Base-by-base conservation (phyloP, 2,113 vertebrate species). In the Alaudala cheleensis region DNA sequence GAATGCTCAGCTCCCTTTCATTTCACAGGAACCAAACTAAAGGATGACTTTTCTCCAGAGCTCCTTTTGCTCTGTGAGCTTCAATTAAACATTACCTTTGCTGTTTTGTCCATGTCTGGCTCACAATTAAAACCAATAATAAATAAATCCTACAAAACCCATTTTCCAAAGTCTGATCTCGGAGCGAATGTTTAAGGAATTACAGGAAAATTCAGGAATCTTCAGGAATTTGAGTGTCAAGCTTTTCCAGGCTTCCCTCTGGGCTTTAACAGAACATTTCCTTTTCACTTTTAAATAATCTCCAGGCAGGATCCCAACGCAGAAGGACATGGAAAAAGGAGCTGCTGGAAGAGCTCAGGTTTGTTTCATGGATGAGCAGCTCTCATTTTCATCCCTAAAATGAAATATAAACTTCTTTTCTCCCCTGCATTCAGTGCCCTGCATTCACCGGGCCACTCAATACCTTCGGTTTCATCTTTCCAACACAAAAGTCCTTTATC, bases 371-470 rank as follows among this genome's bases (percentile, higher is more conserved):
- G 34, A 73, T 81, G 94, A 73, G 40, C 84, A 87, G 83, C 73
- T 97, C 90, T 90, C 79, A 8, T 90, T 86, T 93, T 92, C 81
- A 56, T 39, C 60, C 82, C 64, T 60, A 69, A 93, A 95, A 96
- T 92, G 54, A 79, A 93, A 96, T 29, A 70, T 7, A 78, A 97
- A 97, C 93, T 94, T 74, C 93, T 94, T 97, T 96, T 92, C 94
- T 92, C 85, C 81, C 83, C 64, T 71, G 60, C 88, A 91, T 89
- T 67, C 90, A 95, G 81, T 37, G 96, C 95, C 96, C 95, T 76
- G 62, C 82, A 45, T 79, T 88, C 92, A 94, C 95, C 97, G 62
- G 86, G 96, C 83, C 70, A 97, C 97, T 95, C 82, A 85, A 96
- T 96, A 89, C 95, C 67, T 5, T 29, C 0, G 93, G 92, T 95